phyloP scores from a whole-genome alignment of 2,888 invertebrate species.

The Dynastes tityus region DNA sequence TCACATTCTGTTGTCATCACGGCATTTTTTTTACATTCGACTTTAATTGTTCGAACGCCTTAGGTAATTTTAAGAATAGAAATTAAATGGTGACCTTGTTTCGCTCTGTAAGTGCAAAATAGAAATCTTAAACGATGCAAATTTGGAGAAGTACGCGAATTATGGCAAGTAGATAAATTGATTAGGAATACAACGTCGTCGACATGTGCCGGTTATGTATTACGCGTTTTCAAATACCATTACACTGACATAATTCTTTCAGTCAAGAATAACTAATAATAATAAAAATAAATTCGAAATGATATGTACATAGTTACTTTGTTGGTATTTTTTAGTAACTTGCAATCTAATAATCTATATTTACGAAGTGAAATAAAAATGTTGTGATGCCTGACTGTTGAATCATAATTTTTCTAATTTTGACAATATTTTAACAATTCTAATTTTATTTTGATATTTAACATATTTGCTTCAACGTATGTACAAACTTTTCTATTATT shows the following conservation, averaged over 20 bases:
- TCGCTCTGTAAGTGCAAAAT: neutral
- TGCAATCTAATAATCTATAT: too few species aligned
- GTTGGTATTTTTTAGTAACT: too few species aligned
- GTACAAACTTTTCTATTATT: too few species aligned
- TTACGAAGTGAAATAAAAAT: too few species aligned
- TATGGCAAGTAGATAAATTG: neutral
- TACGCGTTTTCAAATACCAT: neutral
- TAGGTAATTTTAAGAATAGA: constrained; percentile 17
- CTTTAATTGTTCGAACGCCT: neutral
- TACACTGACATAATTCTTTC: constrained; percentile 9
- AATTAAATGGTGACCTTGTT: constrained; percentile 15
- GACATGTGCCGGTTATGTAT: neutral
- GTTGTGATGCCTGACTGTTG: too few species aligned
- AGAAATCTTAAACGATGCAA: constrained; percentile 5
- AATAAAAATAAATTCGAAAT: too few species aligned
- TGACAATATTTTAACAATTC: too few species aligned
- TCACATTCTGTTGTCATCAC: neutral
- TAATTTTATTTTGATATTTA: too few species aligned
- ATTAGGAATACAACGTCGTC: neutral
- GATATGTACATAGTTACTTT: too few species aligned
- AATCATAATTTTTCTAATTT: too few species aligned
- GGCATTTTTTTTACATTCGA: neutral
- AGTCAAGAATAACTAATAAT: too few species aligned
- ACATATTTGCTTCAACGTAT: too few species aligned
- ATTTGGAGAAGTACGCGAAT: constrained; percentile 1